phyloP scores from a whole-genome alignment of 1,140 invertebrate species.

The Brachionus angularis region DNA sequence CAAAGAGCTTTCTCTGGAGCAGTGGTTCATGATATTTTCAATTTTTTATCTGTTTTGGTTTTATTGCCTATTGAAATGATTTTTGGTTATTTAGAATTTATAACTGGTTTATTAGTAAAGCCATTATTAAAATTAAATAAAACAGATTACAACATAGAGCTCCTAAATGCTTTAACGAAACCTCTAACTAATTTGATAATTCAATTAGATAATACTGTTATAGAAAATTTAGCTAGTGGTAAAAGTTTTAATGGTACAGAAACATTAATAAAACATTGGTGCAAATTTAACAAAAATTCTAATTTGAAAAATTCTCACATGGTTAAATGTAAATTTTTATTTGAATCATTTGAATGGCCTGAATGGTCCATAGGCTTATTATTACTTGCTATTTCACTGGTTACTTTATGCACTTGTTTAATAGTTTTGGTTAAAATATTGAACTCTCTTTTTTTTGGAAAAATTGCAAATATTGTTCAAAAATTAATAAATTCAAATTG shows the following conservation, averaged over 20 bases:
- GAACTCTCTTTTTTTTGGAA: conserved; percentile 58
- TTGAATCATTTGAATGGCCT: conserved; percentile 47
- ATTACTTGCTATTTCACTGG: conserved; percentile 60
- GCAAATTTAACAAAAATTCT: conserved; percentile 19
- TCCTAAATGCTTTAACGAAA: conserved; percentile 60
- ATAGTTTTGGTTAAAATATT: conserved; percentile 65
- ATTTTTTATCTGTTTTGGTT: conserved; percentile 61
- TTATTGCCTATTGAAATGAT: conserved; percentile 59
- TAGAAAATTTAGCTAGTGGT: not conserved
- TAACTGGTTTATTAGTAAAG: not conserved
- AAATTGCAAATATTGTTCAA: conserved; percentile 60
- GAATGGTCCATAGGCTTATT: conserved; percentile 59
- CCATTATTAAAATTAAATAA: conserved; percentile 48
- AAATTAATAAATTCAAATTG: conserved; percentile 63
- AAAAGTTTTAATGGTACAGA: not conserved
- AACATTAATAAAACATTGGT: conserved; percentile 27
- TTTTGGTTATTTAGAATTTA: conserved; percentile 48
- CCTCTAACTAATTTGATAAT: conserved; percentile 60
- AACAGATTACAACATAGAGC: conserved; percentile 48
- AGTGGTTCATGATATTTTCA: conserved; percentile 64
- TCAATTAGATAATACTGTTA: conserved; percentile 50
- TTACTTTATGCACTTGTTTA: conserved; percentile 62
- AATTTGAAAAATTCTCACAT: not conserved
- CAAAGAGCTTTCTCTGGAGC: conserved; percentile 62
- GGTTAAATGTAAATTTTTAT: conserved; percentile 27